Percentiles rank a stretch among this genome's conserved stretches.
Evolutionary conservation across 2,797 vertebrate genomes (phyloP).

Genomic region (Crax fasciolata): DNA sequence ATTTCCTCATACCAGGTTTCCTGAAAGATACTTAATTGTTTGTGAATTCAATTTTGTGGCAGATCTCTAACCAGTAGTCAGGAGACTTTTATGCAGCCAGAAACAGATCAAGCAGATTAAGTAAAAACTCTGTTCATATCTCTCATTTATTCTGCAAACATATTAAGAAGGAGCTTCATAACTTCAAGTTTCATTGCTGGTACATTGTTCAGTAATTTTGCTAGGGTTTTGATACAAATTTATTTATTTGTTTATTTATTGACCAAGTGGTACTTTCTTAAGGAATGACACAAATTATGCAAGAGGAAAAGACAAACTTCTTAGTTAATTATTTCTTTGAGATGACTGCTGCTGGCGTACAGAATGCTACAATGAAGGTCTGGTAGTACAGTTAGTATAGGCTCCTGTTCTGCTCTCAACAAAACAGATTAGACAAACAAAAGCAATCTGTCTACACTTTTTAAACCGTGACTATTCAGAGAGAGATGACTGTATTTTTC

Average conservation of each 20-base stretch:
- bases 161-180: neutral
- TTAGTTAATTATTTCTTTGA: neutral
- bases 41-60: neutral
- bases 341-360: neutral
- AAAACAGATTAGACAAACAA: neutral
- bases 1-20: neutral
- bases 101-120: slow-evolving; percentile 6
- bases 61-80: neutral
- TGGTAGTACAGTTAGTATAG: neutral
- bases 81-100: neutral
- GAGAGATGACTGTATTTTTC: neutral
- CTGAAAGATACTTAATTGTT: neutral
- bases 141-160: neutral
- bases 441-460: neutral
- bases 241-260: too few relatives aligned
- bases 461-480: neutral
- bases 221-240: neutral
- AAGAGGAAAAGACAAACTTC: neutral
- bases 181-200: neutral
- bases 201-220: neutral
- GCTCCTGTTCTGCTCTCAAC: neutral
- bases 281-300: neutral
- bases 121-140: neutral
- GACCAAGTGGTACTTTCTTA: neutral
- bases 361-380: neutral